Conservation (phyloP, 1,140 invertebrate genomes). For the Drosophila pectinifera region DNA sequence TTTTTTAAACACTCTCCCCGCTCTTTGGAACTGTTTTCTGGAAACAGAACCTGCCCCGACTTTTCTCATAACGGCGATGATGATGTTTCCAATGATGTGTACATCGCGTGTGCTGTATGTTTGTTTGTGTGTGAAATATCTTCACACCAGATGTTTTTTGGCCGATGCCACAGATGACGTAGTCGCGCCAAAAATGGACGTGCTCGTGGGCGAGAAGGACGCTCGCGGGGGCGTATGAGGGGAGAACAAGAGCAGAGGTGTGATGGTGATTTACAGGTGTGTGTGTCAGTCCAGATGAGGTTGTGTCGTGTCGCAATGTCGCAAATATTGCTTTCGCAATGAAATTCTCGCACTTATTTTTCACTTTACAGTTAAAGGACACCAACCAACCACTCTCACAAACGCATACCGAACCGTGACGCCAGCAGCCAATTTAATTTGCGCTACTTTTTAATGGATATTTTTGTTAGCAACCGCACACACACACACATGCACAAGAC, state of each 20-base stretch:
- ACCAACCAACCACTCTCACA: neutral
- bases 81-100: slow-evolving; percentile 13
- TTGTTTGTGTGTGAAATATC: slow-evolving; percentile 23
- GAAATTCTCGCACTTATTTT: neutral
- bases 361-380: slow-evolving; percentile 3
- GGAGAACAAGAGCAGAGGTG: slow-evolving; percentile 28
- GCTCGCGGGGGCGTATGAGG: slow-evolving; percentile 11
- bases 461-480: slow-evolving; percentile 26
- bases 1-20: neutral
- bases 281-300: slow-evolving; percentile 29
- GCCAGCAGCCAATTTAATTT: slow-evolving; percentile 16
- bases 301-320: slow-evolving; percentile 26
- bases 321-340: slow-evolving; percentile 24
- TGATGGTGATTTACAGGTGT: slow-evolving; percentile 33
- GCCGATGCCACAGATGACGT: slow-evolving; percentile 63
- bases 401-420: neutral
- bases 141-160: slow-evolving; percentile 67
- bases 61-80: slow-evolving; percentile 21
- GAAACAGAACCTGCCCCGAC: slow-evolving; percentile 8
- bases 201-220: slow-evolving; percentile 19
- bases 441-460: slow-evolving; percentile 21
- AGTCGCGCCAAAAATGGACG: slow-evolving; percentile 63
- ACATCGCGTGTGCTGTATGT: slow-evolving; percentile 5
- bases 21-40: slow-evolving; percentile 1
- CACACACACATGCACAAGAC: slow-evolving; percentile 9